Percentiles rank a stretch among this genome's conserved stretches.
Evolutionary conservation across 2,888 invertebrate species (phyloP).

Genomic region (Reticulitermes lucifugus): DNA sequence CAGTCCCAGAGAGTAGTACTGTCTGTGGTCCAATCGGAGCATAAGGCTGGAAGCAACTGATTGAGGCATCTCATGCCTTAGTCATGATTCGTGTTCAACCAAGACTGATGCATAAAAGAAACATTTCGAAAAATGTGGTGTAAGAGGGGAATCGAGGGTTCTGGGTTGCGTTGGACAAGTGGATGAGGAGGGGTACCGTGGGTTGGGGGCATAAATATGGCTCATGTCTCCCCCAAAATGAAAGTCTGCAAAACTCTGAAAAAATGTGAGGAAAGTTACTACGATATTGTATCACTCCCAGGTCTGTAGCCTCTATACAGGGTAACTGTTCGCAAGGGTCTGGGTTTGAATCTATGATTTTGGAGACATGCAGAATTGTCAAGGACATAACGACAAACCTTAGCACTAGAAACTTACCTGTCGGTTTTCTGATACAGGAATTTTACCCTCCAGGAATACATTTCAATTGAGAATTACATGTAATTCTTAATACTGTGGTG

Average conservation of each 20-base stretch:
- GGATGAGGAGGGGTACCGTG: conserved; percentile 33
- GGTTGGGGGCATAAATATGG: conserved; percentile 22
- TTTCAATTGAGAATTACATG: no score
- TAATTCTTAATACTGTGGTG: no score
- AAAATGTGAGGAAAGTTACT: background rate
- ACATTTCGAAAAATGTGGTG: conserved; percentile 38
- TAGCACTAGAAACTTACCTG: no score
- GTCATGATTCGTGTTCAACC: conserved; percentile 25
- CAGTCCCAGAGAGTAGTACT: background rate
- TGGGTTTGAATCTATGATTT: no score
- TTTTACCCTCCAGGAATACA: no score
- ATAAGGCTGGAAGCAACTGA: conserved; percentile 37
- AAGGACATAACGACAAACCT: no score
- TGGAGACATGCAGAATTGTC: no score
- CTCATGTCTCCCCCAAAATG: background rate
- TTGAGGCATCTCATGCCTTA: conserved; percentile 40
- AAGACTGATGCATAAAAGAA: conserved; percentile 43
- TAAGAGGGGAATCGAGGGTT: conserved; percentile 47
- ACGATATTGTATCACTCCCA: no score
- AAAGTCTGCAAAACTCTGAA: background rate
- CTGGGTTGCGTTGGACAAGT: conserved; percentile 48
- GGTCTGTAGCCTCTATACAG: no score
- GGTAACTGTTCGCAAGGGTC: no score
- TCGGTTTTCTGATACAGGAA: no score
- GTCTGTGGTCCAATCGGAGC: conserved; percentile 20